Percentiles rank a stretch among this genome's conserved stretches.
Evolutionary conservation across 37 sponge, comb jelly and placozoan genomes (phyloP).

Genomic region (Agelas oroides): DNA sequence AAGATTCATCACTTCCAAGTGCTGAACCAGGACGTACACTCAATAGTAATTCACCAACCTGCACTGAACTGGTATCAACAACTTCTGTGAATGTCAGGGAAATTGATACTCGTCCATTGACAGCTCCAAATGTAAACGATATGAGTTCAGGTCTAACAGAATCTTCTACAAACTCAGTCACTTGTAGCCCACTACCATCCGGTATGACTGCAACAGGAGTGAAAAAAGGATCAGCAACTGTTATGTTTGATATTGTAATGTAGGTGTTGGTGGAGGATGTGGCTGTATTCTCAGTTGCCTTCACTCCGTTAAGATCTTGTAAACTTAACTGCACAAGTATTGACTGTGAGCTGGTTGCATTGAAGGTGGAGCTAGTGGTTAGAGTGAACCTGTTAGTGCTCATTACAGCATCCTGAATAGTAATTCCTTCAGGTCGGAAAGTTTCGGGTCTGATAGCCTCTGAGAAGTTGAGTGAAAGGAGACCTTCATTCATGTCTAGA

Average conservation of each 20-base stretch:
- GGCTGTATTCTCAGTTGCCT: slow-evolving; percentile 59
- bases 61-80: slow-evolving; percentile 65
- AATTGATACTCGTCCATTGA: slow-evolving; percentile 74
- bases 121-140: slow-evolving; percentile 76
- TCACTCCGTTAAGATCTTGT: slow-evolving; percentile 75
- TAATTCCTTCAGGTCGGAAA: slow-evolving; percentile 57
- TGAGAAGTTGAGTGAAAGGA: slow-evolving; percentile 63
- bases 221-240: slow-evolving; percentile 54
- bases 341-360: not conserved
- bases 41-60: slow-evolving; percentile 48
- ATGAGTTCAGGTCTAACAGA: slow-evolving; percentile 52
- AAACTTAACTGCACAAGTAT: slow-evolving; percentile 28
- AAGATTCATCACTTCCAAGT: slow-evolving; percentile 7
- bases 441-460: slow-evolving; percentile 63
- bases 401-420: slow-evolving; percentile 58
- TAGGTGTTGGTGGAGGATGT: slow-evolving; percentile 55
- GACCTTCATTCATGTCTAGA: slow-evolving; percentile 76
- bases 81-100: slow-evolving; percentile 81
- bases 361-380: not conserved
- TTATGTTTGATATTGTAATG: slow-evolving; percentile 19
- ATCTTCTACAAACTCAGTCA: slow-evolving; percentile 36
- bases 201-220: slow-evolving; percentile 37
- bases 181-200: slow-evolving; percentile 29
- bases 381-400: slow-evolving; percentile 46
- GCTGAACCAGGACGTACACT: slow-evolving; percentile 43